Evolutionary conservation across 2,797 vertebrate species (phyloP).

Genomic region (Peromyscus eremicus): DNA sequence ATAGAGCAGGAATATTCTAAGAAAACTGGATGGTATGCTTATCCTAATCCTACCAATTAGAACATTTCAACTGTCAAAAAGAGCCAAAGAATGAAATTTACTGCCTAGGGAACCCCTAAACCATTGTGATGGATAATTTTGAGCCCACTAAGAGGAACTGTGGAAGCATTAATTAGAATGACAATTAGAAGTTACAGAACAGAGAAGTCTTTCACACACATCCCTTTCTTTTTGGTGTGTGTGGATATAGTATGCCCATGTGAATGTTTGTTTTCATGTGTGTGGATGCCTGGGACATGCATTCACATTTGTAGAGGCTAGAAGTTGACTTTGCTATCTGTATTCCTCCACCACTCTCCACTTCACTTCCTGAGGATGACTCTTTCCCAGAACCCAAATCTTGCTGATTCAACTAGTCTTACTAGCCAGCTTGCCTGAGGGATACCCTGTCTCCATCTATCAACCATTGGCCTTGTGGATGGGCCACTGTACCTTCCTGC

Average conservation of each 20-base stretch:
- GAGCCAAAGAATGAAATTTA: background rate
- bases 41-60: background rate
- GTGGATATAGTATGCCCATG: background rate
- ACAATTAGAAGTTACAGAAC: background rate
- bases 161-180: background rate
- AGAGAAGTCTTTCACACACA: background rate
- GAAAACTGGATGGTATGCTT: background rate
- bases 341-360: background rate
- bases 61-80: background rate
- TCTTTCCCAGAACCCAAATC: background rate
- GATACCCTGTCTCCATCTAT: background rate
- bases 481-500: background rate
- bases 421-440: background rate
- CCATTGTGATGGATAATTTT: background rate
- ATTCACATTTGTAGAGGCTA: background rate
- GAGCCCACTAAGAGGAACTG: background rate
- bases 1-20: background rate
- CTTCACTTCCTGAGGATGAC: background rate
- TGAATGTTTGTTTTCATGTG: background rate
- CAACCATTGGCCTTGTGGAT: background rate
- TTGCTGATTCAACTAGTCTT: background rate
- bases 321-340: background rate
- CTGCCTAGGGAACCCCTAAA: background rate
- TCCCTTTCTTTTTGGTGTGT: background rate
- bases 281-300: background rate